Evolutionary conservation across 1,140 invertebrate genomes (phyloP), one percentile per base, ranked within the genome.

Genomic region (Calosoma granatense): DNA sequence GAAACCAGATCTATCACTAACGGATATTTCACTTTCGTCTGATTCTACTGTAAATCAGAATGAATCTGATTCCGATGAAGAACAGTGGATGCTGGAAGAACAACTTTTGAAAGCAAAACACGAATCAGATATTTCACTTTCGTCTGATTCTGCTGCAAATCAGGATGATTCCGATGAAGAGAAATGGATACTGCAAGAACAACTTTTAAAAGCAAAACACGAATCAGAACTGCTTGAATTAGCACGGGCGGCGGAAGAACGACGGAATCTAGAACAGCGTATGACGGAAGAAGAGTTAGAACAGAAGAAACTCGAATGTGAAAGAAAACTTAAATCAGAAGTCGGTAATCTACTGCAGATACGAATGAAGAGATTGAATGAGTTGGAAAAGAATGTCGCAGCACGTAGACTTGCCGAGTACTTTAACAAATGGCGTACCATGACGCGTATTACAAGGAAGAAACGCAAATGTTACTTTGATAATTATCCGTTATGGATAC

Each of bases 401-500:
- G n/a, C n/a, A n/a, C n/a, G n/a, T n/a, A n/a, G n/a, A n/a, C n/a
- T n/a, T n/a, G n/a, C n/a, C n/a, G n/a, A n/a, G 4, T 47, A 11
- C 17, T 4, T 6, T 12, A 47, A 17, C 4, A 47, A 47, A 47
- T 47, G 41, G 41, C 9, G 17, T 4, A 47, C 9, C 15, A 47
- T 47, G 6, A 4, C 17, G 61, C 6, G 20, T 56, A 56, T 52
- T 66, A 63, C 2, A 73, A 62, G 54, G 68, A 57, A 69, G 55
- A 60, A 76, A 73, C 58, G 72, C 62, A 60, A 70, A 65, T 54
- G 15, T 17, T 71, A 81, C 9, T 65, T 85, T 23, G 78, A 83
- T 58, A 74, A 75, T 56, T n/a, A n/a, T 4, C 82, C 83, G 0
- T 72, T 81, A 15, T 85, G 82, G 81, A 63, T 84, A 17, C 70